phyloP scores from a whole-genome alignment of 2,888 invertebrate genomes.

The Danaus chrysippus region DNA sequence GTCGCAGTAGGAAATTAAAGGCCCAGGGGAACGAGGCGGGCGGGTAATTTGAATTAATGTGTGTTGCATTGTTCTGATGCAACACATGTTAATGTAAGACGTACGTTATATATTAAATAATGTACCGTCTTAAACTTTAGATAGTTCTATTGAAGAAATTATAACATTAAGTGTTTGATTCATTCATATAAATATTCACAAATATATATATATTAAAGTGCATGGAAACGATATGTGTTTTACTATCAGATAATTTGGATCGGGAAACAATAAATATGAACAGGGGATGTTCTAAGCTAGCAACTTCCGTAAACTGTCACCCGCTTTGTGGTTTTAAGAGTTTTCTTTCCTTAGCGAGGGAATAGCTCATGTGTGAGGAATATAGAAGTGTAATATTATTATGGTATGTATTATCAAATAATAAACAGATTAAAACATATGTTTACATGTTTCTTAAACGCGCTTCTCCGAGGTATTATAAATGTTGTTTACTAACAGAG shows the following conservation, averaged over 20 bases:
- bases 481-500: no score
- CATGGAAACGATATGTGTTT: neutral
- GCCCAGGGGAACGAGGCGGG: neutral
- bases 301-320: conserved; percentile 9
- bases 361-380: neutral
- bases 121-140: neutral
- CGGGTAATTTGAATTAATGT: conserved; percentile 5
- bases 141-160: neutral
- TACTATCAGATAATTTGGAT: conserved; percentile 1
- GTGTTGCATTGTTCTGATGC: neutral
- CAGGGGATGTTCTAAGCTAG: conserved; percentile 12
- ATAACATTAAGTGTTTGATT: neutral
- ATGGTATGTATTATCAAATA: no score
- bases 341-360: neutral
- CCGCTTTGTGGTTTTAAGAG: neutral
- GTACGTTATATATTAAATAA: neutral
- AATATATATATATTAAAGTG: neutral
- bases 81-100: neutral
- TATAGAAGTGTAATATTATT: no score
- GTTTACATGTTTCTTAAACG: no score
- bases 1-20: conserved; percentile 6
- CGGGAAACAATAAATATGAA: conserved; percentile 19
- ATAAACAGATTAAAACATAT: no score
- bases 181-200: no score
- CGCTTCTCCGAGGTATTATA: no score